These are phyloP conservation scores for Diadophis punctatus DNA, from an alignment of 2,113 vertebrate genomes.

Conservation along the genomic window DNA sequence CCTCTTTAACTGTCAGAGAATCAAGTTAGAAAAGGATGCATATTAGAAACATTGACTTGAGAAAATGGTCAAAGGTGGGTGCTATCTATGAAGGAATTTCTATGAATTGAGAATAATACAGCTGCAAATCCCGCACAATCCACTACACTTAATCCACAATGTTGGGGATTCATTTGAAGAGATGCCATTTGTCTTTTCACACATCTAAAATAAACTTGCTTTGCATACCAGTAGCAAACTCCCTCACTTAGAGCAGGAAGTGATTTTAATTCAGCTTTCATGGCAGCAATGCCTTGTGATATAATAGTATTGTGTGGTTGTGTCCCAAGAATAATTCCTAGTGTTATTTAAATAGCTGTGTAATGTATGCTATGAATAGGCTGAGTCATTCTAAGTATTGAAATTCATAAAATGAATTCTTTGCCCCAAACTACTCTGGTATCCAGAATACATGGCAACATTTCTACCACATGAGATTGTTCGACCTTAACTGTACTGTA, in stretches of 20 bases:
- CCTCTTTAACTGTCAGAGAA: background rate
- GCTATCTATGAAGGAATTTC: background rate
- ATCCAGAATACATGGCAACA: conserved; percentile 41
- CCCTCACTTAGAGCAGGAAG: background rate
- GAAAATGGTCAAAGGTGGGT: background rate
- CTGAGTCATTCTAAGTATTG: conserved; percentile 27
- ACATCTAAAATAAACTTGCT: background rate
- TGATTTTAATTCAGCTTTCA: conserved; percentile 14
- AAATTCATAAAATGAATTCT: background rate
- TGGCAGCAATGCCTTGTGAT: background rate
- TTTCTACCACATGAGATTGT: conserved; percentile 46
- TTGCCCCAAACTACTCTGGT: conserved; percentile 48
- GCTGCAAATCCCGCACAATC: background rate
- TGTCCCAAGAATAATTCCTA: conserved; percentile 3
- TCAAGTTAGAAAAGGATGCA: background rate
- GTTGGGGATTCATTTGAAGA: background rate
- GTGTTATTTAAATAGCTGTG: conserved; percentile 28
- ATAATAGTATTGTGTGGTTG: conserved; percentile 15
- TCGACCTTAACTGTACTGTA: conserved; percentile 32
- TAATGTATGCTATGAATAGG: conserved; percentile 40
- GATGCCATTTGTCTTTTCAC: background rate
- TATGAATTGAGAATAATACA: background rate
- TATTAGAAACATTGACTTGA: background rate
- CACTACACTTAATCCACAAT: background rate
- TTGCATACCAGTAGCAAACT: background rate